Evolutionary conservation across 2,113 vertebrate genomes (phyloP).

Genomic region (Cyanoderma ruficeps): DNA sequence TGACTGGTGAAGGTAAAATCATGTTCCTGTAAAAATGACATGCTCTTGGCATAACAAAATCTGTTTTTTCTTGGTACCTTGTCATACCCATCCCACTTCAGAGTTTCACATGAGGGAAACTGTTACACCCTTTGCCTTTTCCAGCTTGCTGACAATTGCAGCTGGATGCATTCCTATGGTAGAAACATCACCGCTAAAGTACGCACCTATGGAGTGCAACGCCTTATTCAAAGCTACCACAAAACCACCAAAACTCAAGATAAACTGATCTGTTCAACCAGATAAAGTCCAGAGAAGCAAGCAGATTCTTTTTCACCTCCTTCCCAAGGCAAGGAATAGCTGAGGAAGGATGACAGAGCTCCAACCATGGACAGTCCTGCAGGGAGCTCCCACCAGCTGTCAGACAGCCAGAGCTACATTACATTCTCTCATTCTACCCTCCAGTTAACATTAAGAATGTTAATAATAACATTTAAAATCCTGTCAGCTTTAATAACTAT

Average conservation of each 20-base stretch:
- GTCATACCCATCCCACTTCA: not conserved
- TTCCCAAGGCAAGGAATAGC: not conserved
- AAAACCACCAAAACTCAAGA: not conserved
- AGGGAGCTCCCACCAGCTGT: not conserved
- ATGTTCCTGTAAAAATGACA: not conserved
- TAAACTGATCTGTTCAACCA: not conserved
- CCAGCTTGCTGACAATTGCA: not conserved
- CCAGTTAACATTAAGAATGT: constrained; percentile 25
- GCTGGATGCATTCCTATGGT: not conserved
- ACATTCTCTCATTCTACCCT: not conserved
- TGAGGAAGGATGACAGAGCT: not conserved
- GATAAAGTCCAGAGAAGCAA: not conserved
- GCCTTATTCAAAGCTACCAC: not conserved
- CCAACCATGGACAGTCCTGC: not conserved
- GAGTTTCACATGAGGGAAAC: not conserved
- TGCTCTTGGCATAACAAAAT: not conserved
- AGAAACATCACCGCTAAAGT: not conserved
- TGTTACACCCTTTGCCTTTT: not conserved
- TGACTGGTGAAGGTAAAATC: not conserved
- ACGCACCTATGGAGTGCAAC: not conserved
- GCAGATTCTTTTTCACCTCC: not conserved
- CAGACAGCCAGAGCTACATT: not conserved
- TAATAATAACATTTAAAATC: constrained; percentile 38
- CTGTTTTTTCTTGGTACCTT: not conserved
- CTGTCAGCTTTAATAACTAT: constrained; percentile 42